Base-by-base conservation (phyloP, 1,140 invertebrate species). In the Platyura marginata region DNA sequence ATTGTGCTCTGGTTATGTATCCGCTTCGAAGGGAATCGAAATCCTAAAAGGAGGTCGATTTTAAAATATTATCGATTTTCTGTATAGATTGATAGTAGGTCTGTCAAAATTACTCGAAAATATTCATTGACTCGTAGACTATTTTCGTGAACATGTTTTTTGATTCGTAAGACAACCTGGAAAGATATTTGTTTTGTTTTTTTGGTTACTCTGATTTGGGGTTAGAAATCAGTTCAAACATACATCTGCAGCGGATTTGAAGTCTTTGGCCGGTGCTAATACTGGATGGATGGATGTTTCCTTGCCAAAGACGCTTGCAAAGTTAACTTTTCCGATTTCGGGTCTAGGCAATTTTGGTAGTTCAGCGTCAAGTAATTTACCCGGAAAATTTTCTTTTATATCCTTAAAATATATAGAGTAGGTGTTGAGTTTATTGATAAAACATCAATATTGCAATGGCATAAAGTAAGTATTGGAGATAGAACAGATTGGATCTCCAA, bases 21-120 rank as follows among this genome's bases (percentile, higher is more conserved):
- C 77, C 77, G 35, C 63, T 58, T 48, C 73, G 71, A 35, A 77
- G 52, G 0, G 59, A 53, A 57, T 81, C 79, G 49, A 70, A 80
- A 47, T 71, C 65, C 74, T 77, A 49, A 15, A 48, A n/a, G n/a
- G n/a, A n/a, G n/a, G n/a, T n/a, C n/a, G n/a, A n/a, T n/a, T n/a
- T n/a, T n/a, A n/a, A n/a, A n/a, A n/a, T n/a, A n/a, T n/a, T n/a
- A n/a, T 44, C 20, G 15, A n/a, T 22, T 18, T 20, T 15, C 29
- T 10, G 20, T 15, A 36, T 18, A n/a, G 29, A 13, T 2, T 19
- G 2, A 13, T 16, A 33, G 21, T 19, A 29, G 23, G 4, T 42
- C 6, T 35, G 33, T 45, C 16, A 41, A 41, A 29, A 19, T 29
- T 47, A 34, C 48, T 35, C 56, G 53, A 44, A 80, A 74, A 49